phyloP scores from a whole-genome alignment of 2,113 vertebrate species.

The Nycticryphes semicollaris region DNA sequence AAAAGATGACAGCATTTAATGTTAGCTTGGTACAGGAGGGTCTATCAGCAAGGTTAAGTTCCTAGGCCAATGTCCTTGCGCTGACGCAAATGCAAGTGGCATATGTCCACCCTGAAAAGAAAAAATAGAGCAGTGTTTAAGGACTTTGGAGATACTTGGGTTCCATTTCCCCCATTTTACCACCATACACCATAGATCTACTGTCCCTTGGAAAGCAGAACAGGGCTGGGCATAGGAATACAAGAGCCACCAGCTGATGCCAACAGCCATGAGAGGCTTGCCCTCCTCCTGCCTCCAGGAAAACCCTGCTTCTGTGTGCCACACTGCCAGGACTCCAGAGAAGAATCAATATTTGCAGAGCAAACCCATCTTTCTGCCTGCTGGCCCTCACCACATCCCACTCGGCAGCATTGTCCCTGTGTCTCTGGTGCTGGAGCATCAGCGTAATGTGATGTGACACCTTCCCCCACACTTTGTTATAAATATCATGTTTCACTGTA shows the following conservation, averaged over 20 bases:
- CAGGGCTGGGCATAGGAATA: neutral
- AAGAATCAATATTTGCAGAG: neutral
- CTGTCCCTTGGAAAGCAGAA: neutral
- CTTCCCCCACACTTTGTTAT: slow-evolving; percentile 65
- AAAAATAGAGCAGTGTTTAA: neutral
- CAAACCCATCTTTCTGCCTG: neutral
- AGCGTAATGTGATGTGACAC: slow-evolving; percentile 67
- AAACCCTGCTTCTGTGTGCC: neutral
- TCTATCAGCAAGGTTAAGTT: neutral
- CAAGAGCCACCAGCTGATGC: neutral
- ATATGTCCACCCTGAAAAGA: neutral
- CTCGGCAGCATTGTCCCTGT: neutral
- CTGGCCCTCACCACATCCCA: neutral
- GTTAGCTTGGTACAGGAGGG: neutral
- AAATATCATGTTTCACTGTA: slow-evolving; percentile 55
- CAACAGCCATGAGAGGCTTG: neutral
- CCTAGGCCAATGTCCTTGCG: neutral
- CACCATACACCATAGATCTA: neutral
- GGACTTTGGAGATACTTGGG: neutral
- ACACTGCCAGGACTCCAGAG: neutral
- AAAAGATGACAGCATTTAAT: neutral
- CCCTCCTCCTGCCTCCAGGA: neutral
- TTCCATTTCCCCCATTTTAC: neutral
- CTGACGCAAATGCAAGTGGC: neutral
- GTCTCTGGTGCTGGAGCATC: slow-evolving; percentile 21